phyloP scores from a whole-genome alignment of 2,113 vertebrate genomes.

The Todiramphus chloris region DNA sequence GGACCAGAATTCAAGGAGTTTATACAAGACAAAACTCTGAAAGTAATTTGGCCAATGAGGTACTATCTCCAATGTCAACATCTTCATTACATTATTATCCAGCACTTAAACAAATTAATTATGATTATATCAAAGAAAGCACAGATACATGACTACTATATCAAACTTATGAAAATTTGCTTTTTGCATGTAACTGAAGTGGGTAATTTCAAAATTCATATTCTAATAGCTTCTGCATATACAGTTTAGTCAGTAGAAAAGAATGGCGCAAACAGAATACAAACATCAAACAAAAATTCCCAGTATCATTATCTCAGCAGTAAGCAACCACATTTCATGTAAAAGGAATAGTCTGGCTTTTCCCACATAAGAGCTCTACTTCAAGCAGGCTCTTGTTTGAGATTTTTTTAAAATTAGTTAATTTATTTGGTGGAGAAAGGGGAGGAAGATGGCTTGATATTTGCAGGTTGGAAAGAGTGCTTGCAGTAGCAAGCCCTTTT shows the following conservation, averaged over 20 bases:
- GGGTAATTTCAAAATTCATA: neutral
- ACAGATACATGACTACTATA: neutral
- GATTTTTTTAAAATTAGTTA: neutral
- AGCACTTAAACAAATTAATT: neutral
- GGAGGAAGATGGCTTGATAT: neutral
- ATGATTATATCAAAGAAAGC: neutral
- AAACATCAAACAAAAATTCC: neutral
- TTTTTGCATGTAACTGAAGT: neutral
- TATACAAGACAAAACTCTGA: neutral
- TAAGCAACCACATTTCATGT: neutral
- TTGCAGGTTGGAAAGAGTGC: neutral
- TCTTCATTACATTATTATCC: neutral
- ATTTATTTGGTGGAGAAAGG: neutral
- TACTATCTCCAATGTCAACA: neutral
- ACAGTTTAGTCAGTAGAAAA: neutral
- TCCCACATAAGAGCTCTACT: neutral
- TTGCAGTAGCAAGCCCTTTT: neutral
- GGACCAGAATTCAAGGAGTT: neutral
- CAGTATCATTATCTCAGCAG: neutral
- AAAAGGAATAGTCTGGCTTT: neutral
- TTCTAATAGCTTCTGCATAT: neutral
- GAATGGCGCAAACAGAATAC: neutral
- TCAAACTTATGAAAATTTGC: neutral
- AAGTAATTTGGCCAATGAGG: neutral
- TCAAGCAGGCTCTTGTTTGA: neutral